phyloP scores from a whole-genome alignment of 2,888 invertebrate species.

The Plebejus argus region DNA sequence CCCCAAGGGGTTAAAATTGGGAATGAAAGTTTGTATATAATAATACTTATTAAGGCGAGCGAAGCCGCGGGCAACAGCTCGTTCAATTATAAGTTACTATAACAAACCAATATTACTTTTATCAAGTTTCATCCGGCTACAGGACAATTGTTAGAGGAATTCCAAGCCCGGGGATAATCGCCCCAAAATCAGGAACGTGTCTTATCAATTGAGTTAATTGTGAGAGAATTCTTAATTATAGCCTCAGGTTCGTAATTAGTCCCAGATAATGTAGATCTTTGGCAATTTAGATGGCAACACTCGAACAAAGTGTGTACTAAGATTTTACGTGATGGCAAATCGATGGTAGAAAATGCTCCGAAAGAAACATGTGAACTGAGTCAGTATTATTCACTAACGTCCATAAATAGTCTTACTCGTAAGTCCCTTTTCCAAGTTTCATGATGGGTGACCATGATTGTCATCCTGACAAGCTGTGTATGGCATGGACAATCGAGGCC shows the following conservation, averaged over 20 bases:
- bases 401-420: no score
- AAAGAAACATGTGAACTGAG: neutral
- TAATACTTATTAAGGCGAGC: no score
- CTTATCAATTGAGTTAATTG: slow-evolving; percentile 20
- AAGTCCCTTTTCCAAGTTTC: no score
- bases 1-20: no score
- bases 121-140: neutral
- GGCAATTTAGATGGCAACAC: neutral
- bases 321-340: neutral
- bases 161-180: neutral
- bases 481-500: no score
- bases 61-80: no score
- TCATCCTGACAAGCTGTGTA: no score
- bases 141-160: neutral
- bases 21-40: no score
- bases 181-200: slow-evolving; percentile 1
- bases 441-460: no score
- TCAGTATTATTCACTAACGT: neutral
- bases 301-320: neutral
- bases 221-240: neutral
- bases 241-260: slow-evolving; percentile 13
- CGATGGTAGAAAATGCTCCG: neutral
- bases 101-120: neutral
- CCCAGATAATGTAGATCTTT: slow-evolving; percentile 8
- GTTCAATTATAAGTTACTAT: neutral